Evolutionary conservation across 2,797 vertebrate genomes (phyloP).

Genomic region (Apogon hyalosoma): DNA sequence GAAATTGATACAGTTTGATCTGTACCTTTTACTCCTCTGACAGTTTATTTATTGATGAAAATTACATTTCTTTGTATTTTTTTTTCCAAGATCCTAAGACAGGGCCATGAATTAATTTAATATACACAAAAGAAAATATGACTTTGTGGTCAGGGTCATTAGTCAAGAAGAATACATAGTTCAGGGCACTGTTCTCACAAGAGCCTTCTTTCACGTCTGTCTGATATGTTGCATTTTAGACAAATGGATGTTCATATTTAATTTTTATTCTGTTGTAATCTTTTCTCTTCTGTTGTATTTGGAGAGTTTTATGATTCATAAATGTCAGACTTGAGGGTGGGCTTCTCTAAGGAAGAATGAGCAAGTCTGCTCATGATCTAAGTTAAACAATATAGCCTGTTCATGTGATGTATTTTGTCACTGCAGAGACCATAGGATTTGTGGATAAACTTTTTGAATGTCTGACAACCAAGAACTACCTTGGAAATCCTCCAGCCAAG

Average conservation of each 20-base stretch:
- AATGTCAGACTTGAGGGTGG: not conserved
- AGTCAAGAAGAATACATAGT: too few species aligned
- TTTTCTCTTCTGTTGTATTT: not conserved
- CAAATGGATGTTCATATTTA: not conserved
- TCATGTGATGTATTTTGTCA: conserved; percentile 33
- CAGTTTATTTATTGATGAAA: too few species aligned
- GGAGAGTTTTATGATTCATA: not conserved
- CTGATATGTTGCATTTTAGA: not conserved
- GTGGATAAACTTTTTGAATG: conserved; percentile 99
- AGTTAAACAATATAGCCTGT: not conserved
- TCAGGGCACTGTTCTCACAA: not conserved
- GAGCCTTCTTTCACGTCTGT: not conserved
- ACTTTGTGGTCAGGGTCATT: too few species aligned
- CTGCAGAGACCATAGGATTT: conserved; percentile 95
- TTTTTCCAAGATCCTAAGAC: too few species aligned
- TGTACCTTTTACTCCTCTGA: too few species aligned
- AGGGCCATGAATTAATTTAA: too few species aligned
- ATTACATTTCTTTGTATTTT: too few species aligned
- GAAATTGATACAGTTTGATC: not conserved
- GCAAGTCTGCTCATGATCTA: not conserved
- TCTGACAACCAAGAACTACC: conserved; percentile 94
- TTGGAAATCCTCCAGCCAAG: conserved; percentile 86
- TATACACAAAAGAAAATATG: too few species aligned
- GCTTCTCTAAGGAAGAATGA: not conserved
- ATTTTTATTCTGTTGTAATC: not conserved